These are phyloP conservation scores for Sthenelais limicola DNA, from an alignment of 2,888 invertebrate genomes.

Conservation along the genomic window DNA sequence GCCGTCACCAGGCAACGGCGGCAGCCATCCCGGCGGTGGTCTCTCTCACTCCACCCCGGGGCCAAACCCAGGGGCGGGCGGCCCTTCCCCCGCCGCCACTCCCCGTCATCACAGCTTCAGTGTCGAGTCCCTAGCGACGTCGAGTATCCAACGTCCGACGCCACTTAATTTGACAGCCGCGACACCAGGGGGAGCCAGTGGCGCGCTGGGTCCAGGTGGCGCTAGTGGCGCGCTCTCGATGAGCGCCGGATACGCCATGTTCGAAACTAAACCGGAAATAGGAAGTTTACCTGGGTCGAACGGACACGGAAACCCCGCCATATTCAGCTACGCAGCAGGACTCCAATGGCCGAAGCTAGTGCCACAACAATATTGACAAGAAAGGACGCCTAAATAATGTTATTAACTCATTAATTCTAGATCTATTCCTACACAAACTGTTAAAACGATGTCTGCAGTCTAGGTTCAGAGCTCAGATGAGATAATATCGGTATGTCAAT, in stretches of 20 bases:
- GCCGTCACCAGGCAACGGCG: neutral
- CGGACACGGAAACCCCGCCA: neutral
- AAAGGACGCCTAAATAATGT: neutral
- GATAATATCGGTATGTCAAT: too few relatives aligned
- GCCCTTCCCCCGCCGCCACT: neutral
- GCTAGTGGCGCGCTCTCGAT: neutral
- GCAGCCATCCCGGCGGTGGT: neutral
- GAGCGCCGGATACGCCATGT: constrained; percentile 31
- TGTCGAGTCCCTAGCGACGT: constrained; percentile 46
- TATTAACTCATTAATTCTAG: too few relatives aligned
- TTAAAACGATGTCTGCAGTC: too few relatives aligned
- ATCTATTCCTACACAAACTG: too few relatives aligned
- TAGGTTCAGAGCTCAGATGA: too few relatives aligned
- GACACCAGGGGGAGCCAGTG: neutral
- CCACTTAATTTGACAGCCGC: neutral
- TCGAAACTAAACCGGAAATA: constrained; percentile 38
- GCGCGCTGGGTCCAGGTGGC: constrained; percentile 3
- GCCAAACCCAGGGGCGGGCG: constrained; percentile 34
- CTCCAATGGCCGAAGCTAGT: constrained; percentile 34
- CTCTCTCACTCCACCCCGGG: neutral
- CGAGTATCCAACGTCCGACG: neutral
- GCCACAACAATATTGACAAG: constrained; percentile 30
- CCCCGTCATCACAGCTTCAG: constrained; percentile 39
- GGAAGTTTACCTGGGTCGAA: neutral
- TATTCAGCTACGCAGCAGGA: constrained; percentile 17